Percentiles rank a stretch among this genome's conserved stretches.
phyloP scores from a whole-genome alignment of 1,140 invertebrate species.

The Dolichoris vasculosae region DNA sequence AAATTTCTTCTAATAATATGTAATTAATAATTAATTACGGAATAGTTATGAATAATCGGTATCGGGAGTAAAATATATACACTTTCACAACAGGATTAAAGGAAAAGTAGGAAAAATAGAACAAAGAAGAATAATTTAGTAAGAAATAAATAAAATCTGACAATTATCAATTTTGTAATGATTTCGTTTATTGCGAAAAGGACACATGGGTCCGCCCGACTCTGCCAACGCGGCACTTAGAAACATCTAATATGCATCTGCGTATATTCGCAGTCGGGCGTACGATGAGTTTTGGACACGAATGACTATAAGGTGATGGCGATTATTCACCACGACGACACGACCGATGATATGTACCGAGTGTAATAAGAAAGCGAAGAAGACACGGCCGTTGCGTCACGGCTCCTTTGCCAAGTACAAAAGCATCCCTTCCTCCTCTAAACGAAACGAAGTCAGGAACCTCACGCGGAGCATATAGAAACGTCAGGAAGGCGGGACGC shows the following conservation, averaged over 20 bases:
- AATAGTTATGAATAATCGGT: no score
- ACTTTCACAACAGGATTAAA: neutral
- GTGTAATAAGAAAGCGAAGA: neutral
- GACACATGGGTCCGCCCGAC: constrained; percentile 61
- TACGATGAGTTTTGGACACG: constrained; percentile 68
- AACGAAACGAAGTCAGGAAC: neutral
- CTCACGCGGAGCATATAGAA: constrained; percentile 19
- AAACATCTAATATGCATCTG: constrained; percentile 1
- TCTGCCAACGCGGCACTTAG: constrained; percentile 68
- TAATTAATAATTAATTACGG: no score
- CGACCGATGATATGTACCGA: constrained; percentile 55
- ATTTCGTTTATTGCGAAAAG: constrained; percentile 75
- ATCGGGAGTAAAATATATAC: neutral
- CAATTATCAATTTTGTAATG: constrained; percentile 67
- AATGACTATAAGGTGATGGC: constrained; percentile 73
- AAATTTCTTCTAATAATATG: no score
- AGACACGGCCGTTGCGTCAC: constrained; percentile 55
- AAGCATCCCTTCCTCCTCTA: neutral
- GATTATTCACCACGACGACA: constrained; percentile 71
- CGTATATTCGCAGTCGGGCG: constrained; percentile 43
- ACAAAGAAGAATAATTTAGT: no score
- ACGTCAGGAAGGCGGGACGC: constrained; percentile 57
- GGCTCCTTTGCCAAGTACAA: constrained; percentile 38
- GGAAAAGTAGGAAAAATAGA: neutral
- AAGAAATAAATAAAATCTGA: constrained; percentile 40